Evolutionary conservation across 2,888 invertebrate genomes (phyloP).

Genomic region (Campoplex capitator): DNA sequence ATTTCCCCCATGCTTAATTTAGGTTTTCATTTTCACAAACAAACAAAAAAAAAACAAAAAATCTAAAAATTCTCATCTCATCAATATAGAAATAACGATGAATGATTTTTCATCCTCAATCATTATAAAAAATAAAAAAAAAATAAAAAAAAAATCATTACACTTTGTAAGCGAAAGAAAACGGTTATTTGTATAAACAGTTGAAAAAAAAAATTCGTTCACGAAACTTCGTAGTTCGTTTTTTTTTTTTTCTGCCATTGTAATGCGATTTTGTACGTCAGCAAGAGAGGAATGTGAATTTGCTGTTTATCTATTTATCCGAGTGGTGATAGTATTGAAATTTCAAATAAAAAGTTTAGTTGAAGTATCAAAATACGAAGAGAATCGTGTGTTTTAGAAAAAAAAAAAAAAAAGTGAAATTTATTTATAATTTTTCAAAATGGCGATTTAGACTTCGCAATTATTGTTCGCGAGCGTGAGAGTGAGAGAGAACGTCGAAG

Average conservation of each 20-base stretch:
- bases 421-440: constrained; percentile 39
- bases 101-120: neutral
- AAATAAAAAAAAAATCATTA: neutral
- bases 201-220: constrained; percentile 28
- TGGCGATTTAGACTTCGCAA: constrained; percentile 46
- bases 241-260: constrained; percentile 15
- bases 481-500: constrained; percentile 73
- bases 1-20: constrained; percentile 11
- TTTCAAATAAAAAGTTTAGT: constrained; percentile 34
- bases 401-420: constrained; percentile 42
- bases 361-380: constrained; percentile 4
- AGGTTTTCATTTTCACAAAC: constrained; percentile 17
- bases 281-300: constrained; percentile 25
- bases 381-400: constrained; percentile 31
- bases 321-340: constrained; percentile 31
- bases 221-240: constrained; percentile 41
- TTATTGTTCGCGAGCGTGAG: constrained; percentile 70
- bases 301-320: constrained; percentile 13
- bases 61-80: constrained; percentile 12
- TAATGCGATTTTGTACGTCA: constrained; percentile 58
- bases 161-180: constrained; percentile 27
- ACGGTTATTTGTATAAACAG: neutral
- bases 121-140: neutral
- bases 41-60: constrained; percentile 1
- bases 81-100: constrained; percentile 13